phyloP scores from a whole-genome alignment of 1,140 invertebrate species.

The Arctopsyche grandis region DNA sequence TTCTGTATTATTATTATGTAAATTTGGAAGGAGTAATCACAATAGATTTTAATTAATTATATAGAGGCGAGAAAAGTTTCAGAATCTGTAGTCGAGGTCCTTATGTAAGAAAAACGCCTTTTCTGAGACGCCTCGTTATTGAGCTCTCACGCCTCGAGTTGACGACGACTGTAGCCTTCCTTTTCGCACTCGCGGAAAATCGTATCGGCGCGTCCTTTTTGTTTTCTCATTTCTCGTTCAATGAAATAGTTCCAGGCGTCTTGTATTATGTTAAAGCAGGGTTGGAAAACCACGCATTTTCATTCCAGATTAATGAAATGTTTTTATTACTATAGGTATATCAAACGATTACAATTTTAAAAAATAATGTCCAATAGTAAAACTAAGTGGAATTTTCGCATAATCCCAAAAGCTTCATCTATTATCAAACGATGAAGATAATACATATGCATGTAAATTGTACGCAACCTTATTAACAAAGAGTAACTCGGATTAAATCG shows the following conservation, averaged over 20 bases:
- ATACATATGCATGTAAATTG: no score
- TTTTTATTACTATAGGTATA: slow-evolving; percentile 11
- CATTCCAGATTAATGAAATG: neutral
- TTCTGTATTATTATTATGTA: neutral
- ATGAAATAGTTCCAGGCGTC: slow-evolving; percentile 49
- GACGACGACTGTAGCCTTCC: slow-evolving; percentile 55
- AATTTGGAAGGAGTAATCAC: neutral
- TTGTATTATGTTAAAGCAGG: slow-evolving; percentile 42
- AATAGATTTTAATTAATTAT: neutral
- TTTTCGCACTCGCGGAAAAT: slow-evolving; percentile 54
- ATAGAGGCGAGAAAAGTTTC: slow-evolving; percentile 1
- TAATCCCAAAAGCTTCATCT: no score
- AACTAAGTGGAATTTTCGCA: no score
- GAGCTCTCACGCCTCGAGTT: slow-evolving; percentile 64
- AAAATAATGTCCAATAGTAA: no score
- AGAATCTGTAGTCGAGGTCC: slow-evolving; percentile 35
- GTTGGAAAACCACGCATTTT: neutral
- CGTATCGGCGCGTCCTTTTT: slow-evolving; percentile 58
- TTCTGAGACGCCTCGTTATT: slow-evolving; percentile 68
- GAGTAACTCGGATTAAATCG: no score
- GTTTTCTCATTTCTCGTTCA: slow-evolving; percentile 66
- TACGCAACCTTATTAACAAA: no score
- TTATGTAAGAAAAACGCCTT: slow-evolving; percentile 57
- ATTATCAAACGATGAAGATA: no score
- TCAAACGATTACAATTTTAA: no score